phyloP scores from a whole-genome alignment of 2,888 invertebrate species.

The Ochropacha duplaris region DNA sequence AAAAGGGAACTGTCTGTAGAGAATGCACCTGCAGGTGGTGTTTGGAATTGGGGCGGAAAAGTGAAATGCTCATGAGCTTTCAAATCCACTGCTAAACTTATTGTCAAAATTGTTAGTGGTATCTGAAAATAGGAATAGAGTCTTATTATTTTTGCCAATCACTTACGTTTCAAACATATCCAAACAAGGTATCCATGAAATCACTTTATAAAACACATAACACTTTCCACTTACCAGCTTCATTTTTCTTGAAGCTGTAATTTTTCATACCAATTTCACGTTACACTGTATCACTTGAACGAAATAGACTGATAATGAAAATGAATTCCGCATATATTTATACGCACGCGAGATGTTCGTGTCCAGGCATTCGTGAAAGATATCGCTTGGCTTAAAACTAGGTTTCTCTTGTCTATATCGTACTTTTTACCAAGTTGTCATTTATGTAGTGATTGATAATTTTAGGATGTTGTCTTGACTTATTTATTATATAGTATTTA shows the following conservation, averaged over 20 bases:
- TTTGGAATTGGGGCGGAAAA: conserved; percentile 64
- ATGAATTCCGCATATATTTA: conserved; percentile 82
- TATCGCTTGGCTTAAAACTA: conserved; percentile 54
- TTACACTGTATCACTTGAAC: conserved; percentile 67
- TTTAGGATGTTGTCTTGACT: conserved; percentile 22
- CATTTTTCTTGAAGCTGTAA: conserved; percentile 69
- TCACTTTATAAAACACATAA: conserved; percentile 34
- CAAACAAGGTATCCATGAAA: conserved; percentile 31
- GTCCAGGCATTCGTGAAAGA: conserved; percentile 80
- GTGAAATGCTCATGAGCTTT: conserved; percentile 58
- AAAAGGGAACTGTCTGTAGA: conserved; percentile 65
- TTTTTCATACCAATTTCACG: conserved; percentile 55
- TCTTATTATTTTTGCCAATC: not conserved
- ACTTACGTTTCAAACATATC: conserved; percentile 44
- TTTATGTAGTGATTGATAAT: conserved; percentile 32
- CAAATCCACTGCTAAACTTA: conserved; percentile 44
- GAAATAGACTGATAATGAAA: conserved; percentile 80
- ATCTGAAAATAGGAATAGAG: conserved; percentile 50
- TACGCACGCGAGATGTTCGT: conserved; percentile 70
- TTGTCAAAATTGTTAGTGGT: conserved; percentile 49
- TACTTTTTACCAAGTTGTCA: conserved; percentile 30
- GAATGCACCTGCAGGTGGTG: conserved; percentile 46
- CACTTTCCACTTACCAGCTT: conserved; percentile 75
- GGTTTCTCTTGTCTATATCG: conserved; percentile 60
- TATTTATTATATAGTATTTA: too few species aligned